Conservation (phyloP, 2,888 invertebrate genomes). For the Dryobotodes eremita region DNA sequence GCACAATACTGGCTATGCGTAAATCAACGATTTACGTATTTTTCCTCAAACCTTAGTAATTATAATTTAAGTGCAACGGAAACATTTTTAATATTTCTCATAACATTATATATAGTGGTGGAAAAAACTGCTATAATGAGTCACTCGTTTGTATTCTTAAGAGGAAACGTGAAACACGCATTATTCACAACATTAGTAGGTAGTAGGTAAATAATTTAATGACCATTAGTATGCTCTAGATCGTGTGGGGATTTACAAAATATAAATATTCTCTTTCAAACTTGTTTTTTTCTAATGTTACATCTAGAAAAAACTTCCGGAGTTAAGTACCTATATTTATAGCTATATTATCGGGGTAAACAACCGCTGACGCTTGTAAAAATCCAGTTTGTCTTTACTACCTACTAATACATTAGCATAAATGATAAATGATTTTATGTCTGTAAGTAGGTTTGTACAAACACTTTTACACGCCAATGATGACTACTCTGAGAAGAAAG, state of each 20-base stretch:
- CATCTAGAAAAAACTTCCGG: not conserved
- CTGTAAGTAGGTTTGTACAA: too few relatives aligned
- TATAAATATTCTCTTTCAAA: not conserved
- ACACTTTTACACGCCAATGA: too few relatives aligned
- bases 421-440: too few relatives aligned
- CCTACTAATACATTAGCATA: not conserved
- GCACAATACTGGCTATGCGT: not conserved
- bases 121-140: constrained; percentile 31
- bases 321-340: not conserved
- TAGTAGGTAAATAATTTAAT: constrained; percentile 7
- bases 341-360: not conserved
- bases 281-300: not conserved
- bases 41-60: not conserved
- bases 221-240: constrained; percentile 29
- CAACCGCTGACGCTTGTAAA: constrained; percentile 16
- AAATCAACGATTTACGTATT: not conserved
- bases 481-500: too few relatives aligned
- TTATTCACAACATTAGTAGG: constrained; percentile 8
- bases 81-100: constrained; percentile 9
- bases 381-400: not conserved
- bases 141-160: constrained; percentile 33
- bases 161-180: constrained; percentile 4
- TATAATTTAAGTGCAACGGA: constrained; percentile 8
- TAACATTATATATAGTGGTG: not conserved
- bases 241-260: constrained; percentile 7